Base-by-base conservation (phyloP, 2,113 vertebrate genomes). In the Cichladusa arquata region DNA sequence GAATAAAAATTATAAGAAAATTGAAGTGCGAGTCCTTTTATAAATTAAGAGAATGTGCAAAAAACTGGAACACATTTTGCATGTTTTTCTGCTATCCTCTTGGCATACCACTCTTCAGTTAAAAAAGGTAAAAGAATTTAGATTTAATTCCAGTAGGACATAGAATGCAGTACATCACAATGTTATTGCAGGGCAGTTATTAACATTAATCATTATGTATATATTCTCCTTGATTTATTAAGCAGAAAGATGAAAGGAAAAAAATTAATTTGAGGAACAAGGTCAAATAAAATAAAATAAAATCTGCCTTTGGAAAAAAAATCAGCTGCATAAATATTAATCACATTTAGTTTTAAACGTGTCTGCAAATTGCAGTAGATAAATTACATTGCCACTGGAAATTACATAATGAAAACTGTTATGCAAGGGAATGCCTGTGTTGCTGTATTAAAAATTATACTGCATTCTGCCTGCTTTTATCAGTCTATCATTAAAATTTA, bases 221-320 rank as follows among this genome's bases (percentile, higher is more conserved):
- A 76, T 86, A 93, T 95, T 94, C 91, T 76, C 83, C 88, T 94
- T 64, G 50, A 92, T 88, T 86, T 81, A 89, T 65, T 79, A 81
- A 69, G 22, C 42, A 74, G 29, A 70, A 86, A 92, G 86, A 94
- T 90, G 56, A 94, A 95, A 95, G 62, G 26, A 89, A 90, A 45
- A 82, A 88, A 88, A 61, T n/a, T 70, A 33, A 77, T 51, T 88
- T 92, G 72, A 86, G 67, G 31, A 78, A 51, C 8, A 29, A 13
- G 50, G 57, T 78, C 56, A 95, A 65, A 83, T 88, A 77, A 92
- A 78, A 65, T 36, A 53, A 87, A 79, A 44, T 73, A 14, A 82
- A 54, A 80, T 64, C 29, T 58, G 3, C 4, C 67, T 81, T 58
- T 56, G 10, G 42, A 79, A 78, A 88, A 73, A 88, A 47, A n/a